Base-by-base conservation (phyloP, 2,113 vertebrate species). In the Halichoeres trimaculatus region DNA sequence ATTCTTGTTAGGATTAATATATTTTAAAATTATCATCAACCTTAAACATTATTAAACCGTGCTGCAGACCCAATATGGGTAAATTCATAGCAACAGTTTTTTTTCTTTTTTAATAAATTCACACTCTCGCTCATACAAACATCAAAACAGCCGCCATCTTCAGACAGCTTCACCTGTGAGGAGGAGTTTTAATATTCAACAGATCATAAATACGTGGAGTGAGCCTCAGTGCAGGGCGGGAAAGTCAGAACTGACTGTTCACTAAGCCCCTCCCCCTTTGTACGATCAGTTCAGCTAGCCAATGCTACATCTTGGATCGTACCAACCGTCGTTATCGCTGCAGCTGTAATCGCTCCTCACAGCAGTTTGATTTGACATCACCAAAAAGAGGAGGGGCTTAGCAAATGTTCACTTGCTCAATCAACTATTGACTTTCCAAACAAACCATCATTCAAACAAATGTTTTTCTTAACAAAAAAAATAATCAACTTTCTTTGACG, bases 11-110 rank as follows among this genome's bases (percentile, higher is more conserved):
- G 14, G 57, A 74, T 79, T 80, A 51, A 63, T 70, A 68, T 43
- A 45, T 61, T 61, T 69, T 19, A 17, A 66, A 70, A 65, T 58
- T 7, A 43, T 66, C 40, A 63, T 48, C 35, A 41, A 38, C 22
- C 34, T 40, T 65, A 58, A 50, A 58, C 71, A 60, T 63, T 61
- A 68, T 63, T 61, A 68, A 43, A 74, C 68, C 57, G 54, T 64
- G 67, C 67, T 65, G 74, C 54, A 20, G 87, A 91, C 91, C 90
- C 92, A 92, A 91, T 91, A 88, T 91, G 92, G 90, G 90, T 78
- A 65, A 89, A 89, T 78, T 74, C 43, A 77, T 61, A 73, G 69
- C 48, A 40, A 41, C 17, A n/a, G 5, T 11, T 51, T 53, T 36
- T 63, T 73, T 66, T 36, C 2, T 20, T 13, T 40, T 34, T 54